Evolutionary conservation across 1,140 invertebrate genomes (phyloP).

Genomic region (Drosophila leontia): DNA sequence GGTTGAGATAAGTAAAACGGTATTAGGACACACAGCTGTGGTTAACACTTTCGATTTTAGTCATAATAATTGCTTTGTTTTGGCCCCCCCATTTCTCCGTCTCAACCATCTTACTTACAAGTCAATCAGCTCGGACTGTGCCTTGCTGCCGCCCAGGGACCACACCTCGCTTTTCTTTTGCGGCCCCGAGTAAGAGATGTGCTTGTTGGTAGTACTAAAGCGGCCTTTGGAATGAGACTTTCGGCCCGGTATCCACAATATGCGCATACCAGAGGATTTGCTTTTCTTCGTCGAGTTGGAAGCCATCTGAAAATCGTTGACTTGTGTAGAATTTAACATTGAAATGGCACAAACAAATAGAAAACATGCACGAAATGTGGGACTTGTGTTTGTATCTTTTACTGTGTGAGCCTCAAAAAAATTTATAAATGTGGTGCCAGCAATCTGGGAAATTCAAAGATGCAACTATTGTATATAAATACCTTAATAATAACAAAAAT

Average conservation of each 20-base stretch:
- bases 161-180: conserved; percentile 82
- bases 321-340: conserved; percentile 25
- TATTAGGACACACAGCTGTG: neutral
- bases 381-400: neutral
- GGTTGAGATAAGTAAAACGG: conserved; percentile 5
- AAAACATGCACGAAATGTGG: conserved; percentile 6
- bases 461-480: neutral
- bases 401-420: neutral
- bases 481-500: too few species aligned
- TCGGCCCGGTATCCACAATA: conserved; percentile 80
- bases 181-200: conserved; percentile 62
- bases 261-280: conserved; percentile 74
- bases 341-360: conserved; percentile 19
- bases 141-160: conserved; percentile 77
- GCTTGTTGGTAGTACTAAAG: conserved; percentile 68
- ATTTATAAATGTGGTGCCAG: neutral
- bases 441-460: neutral
- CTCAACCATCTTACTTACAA: conserved; percentile 66
- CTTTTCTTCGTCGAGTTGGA: conserved; percentile 67
- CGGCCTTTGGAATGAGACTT: conserved; percentile 76
- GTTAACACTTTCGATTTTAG: conserved; percentile 10
- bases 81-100: neutral
- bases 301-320: conserved; percentile 72
- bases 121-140: conserved; percentile 71
- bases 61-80: neutral